Conservation (phyloP, 2,888 invertebrate species). For the Tetheella fluctuosa region DNA sequence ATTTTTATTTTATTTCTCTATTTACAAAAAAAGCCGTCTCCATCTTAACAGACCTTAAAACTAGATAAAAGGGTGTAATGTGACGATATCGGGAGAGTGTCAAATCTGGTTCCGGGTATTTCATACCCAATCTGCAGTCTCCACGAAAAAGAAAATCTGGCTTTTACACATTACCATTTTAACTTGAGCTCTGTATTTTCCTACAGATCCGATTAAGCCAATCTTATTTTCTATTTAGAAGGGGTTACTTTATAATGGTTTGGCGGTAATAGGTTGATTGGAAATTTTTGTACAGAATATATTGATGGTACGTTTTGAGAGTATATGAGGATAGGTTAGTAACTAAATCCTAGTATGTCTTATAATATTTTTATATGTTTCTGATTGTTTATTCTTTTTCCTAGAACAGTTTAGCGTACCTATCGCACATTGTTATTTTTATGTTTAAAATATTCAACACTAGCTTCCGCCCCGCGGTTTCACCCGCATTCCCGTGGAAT, state of each 20-base stretch:
- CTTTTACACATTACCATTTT: constrained; percentile 43
- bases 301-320: too few species aligned
- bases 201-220: constrained; percentile 9
- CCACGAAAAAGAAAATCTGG: constrained; percentile 62
- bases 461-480: too few species aligned
- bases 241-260: constrained; percentile 10
- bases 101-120: constrained; percentile 70
- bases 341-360: too few species aligned
- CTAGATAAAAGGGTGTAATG: constrained; percentile 57
- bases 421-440: too few species aligned
- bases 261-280: neutral
- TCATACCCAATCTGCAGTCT: constrained; percentile 65
- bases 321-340: too few species aligned
- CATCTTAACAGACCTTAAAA: constrained; percentile 44
- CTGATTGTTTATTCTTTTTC: too few species aligned
- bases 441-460: too few species aligned
- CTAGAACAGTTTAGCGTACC: too few species aligned
- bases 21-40: constrained; percentile 35
- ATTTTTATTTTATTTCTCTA: neutral
- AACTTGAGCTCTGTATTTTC: constrained; percentile 35
- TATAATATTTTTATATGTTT: too few species aligned
- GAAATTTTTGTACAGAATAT: neutral
- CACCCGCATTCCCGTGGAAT: too few species aligned
- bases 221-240: neutral
- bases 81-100: constrained; percentile 67